Evolutionary conservation across 1,140 invertebrate species (phyloP), one percentile per base, ranked within the genome.

Genomic region (Diploscapter pachys): DNA sequence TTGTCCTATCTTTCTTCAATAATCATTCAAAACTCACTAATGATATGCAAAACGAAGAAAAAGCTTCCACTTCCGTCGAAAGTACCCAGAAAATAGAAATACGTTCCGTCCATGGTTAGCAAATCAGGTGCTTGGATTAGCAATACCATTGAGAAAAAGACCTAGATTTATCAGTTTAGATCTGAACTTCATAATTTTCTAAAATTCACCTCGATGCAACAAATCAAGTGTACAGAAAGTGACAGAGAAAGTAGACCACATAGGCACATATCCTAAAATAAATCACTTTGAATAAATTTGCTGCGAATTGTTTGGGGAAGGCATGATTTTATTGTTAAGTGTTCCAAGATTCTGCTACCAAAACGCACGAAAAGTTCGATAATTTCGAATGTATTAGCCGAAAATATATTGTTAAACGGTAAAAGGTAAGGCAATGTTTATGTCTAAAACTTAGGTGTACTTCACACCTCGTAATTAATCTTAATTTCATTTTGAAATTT

Each of bases 251-350:
- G 65, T 56, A 74, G 54, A 54, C 72, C 72, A 53, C 72, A 74
- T n/a, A 74, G 55, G 52, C 72, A 74, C 72, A 74, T 74, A 50
- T 74, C 72, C 72, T 74, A 66, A 66, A 74, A 68, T 31, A 31
- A 31, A 31, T 31, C 31, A 31, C 31, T 31, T n/a, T 31, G 31
- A 31, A 31, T 31, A 31, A 31, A 31, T 31, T 31, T 31, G 31
- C 31, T 31, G 31, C 1, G 31, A 31, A 31, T 31, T 31, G 31
- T 31, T 31, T 31, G 31, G 0, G 31, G 31, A 31, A 31, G 31
- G 31, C 31, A 31, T 31, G 31, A 31, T 31, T 31, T 31, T 31
- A 31, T 31, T 31, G 1, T 31, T 31, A 31, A 31, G 31, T 31
- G 31, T 31, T 31, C 31, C 31, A 31, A 31, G 31, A 31, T 31